Evolutionary conservation across 2,797 vertebrate genomes (phyloP).

Genomic region (Naso thynnoides): DNA sequence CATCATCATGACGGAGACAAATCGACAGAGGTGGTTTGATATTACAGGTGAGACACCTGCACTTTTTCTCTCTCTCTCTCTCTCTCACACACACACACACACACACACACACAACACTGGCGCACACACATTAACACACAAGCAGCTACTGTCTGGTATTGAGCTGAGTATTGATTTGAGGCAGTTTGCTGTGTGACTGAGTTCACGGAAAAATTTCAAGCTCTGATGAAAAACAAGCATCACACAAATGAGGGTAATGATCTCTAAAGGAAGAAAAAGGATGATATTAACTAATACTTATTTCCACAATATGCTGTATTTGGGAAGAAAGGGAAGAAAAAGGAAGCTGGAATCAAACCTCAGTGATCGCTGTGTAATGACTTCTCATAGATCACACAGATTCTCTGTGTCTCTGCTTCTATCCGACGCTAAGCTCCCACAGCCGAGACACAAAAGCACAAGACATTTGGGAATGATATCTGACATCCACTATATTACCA

Average conservation of each 20-base stretch:
- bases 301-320: background rate
- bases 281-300: background rate
- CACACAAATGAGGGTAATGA: slow-evolving; percentile 30
- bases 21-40: slow-evolving; percentile 90
- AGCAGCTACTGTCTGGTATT: background rate
- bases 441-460: background rate
- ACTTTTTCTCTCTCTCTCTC: background rate
- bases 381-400: slow-evolving; percentile 21
- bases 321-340: background rate
- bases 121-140: background rate
- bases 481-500: slow-evolving; percentile 49
- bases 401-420: background rate
- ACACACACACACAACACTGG: background rate
- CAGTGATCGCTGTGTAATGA: background rate
- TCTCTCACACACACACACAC: background rate
- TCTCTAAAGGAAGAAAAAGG: slow-evolving; percentile 21
- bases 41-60: slow-evolving; percentile 85
- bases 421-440: slow-evolving; percentile 20
- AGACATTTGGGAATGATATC: slow-evolving; percentile 20
- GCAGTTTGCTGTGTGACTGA: slow-evolving; percentile 12
- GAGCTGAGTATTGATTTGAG: slow-evolving; percentile 19
- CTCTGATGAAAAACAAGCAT: slow-evolving; percentile 35
- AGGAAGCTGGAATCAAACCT: background rate
- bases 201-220: slow-evolving; percentile 3
- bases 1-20: slow-evolving; percentile 90